Evolutionary conservation across 2,888 invertebrate genomes (phyloP), one percentile per base, ranked within the genome.

Genomic region (Agrotis puta): DNA sequence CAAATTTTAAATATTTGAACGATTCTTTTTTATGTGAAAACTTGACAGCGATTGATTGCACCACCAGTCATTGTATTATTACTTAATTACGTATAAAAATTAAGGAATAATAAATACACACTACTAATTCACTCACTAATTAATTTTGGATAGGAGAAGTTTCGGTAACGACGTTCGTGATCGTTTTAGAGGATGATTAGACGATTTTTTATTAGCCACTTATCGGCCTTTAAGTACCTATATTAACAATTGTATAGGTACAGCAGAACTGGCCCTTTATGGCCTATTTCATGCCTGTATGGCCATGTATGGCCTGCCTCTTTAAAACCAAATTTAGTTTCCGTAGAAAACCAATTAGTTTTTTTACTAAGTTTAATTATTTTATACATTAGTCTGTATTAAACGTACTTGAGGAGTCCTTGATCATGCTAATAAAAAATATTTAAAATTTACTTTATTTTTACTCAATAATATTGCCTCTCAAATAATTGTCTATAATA

Each of bases 401-500:
- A 48, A 1, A 27, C 22, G 27, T 45, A 16, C 13, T 45, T 16
- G 20, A 53, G 16, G 20, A 53, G 16, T 45, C 33, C 18, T 47
- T 51, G n/a, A 65, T 24, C 9, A 39, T 43, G 13, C 39, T 39
- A 20, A 18, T 33, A 22, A 47, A 62, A 64, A 54, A 66, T 72
- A 53, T 22, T 14, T 61, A 33, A 14, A 39, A 24, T 45, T 24
- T 66, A 66, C 22, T 45, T 54, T 43, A 27, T 39, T 11, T 53
- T 64, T 57, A 45, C 27, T 70, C 65, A 54, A 58, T 45, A 79
- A 64, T 70, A 79, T 70, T 64, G 75, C 75, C 57, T 27, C 56
- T 66, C 7, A 63, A 53, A 68, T 65, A 59, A 67, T 79, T 70
- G 50, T 79, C 74, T 45, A 64, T 48, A 18, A 64, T 61, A 56